Evolutionary conservation across 2,888 invertebrate species (phyloP).

Genomic region (Eupithecia abbreviata): DNA sequence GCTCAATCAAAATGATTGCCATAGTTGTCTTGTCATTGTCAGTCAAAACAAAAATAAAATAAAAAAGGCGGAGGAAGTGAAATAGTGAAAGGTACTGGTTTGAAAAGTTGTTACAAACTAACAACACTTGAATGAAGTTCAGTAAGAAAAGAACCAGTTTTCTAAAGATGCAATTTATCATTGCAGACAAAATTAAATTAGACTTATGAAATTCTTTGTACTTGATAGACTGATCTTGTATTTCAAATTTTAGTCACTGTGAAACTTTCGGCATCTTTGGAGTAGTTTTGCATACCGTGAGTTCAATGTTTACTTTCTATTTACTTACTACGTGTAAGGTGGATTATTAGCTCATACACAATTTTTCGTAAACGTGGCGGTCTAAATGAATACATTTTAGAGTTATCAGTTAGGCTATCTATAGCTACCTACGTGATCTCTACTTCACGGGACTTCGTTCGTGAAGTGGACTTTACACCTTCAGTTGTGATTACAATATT

Average conservation of each 20-base stretch:
- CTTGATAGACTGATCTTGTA: neutral
- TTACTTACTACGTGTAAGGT: neutral
- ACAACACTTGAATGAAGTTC: neutral
- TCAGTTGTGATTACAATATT: neutral
- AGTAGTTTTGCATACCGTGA: neutral
- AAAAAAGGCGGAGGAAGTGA: no score
- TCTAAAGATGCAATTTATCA: neutral
- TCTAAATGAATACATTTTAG: neutral
- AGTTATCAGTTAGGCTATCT: neutral
- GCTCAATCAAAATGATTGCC: no score
- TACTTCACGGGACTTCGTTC: neutral
- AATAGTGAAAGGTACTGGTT: no score
- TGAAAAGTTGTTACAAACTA: neutral
- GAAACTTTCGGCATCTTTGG: neutral
- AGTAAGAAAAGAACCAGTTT: neutral
- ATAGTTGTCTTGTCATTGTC: no score
- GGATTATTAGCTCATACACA: neutral
- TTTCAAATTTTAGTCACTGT: neutral
- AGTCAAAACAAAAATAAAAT: no score
- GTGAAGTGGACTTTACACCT: slow-evolving; percentile 12
- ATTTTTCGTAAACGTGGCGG: neutral
- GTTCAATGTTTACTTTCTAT: neutral
- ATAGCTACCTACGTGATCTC: neutral
- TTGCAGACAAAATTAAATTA: neutral
- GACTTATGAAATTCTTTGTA: neutral